Conservation (phyloP, 2,797 vertebrate genomes). For the Chrosomus eos region DNA sequence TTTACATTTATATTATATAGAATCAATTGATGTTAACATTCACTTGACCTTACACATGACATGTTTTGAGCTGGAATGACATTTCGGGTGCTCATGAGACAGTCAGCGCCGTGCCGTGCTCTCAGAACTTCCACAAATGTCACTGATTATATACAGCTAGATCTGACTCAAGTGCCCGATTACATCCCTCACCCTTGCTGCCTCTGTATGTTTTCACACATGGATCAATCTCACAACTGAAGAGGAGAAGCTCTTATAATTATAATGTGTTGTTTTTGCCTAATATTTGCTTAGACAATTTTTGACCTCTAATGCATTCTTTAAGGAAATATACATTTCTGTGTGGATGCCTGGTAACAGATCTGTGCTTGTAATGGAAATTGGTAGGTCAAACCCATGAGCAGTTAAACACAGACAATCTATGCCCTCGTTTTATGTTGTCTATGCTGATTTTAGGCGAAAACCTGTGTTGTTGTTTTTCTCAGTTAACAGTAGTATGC, state of each 20-base stretch:
- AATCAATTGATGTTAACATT: constrained; percentile 24
- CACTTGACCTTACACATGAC: constrained; percentile 16
- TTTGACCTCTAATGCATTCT: not conserved
- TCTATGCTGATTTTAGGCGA: not conserved
- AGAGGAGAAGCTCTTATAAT: not conserved
- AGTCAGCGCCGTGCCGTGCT: not conserved
- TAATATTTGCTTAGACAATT: not conserved
- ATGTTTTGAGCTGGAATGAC: constrained; percentile 22
- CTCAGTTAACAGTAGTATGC: not conserved
- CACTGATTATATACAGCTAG: constrained; percentile 46
- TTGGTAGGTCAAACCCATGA: constrained; percentile 4
- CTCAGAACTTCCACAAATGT: constrained; percentile 48
- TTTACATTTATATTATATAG: constrained; percentile 39
- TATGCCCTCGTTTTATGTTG: not conserved
- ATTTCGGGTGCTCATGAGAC: constrained; percentile 38
- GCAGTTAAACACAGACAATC: not conserved
- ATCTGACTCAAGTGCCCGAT: constrained; percentile 15
- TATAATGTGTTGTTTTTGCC: not conserved
- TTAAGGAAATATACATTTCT: not conserved
- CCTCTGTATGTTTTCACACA: not conserved
- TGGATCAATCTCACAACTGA: not conserved
- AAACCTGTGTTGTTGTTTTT: not conserved
- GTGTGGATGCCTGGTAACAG: not conserved
- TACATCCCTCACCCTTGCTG: not conserved
- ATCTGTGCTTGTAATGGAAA: constrained; percentile 5